A percentile compares a stretch with the other conserved stretches of the same genome.
These are phyloP conservation scores for Datnioides undecimradiatus DNA, from an alignment of 2,113 vertebrate species.

Conservation along the genomic window DNA sequence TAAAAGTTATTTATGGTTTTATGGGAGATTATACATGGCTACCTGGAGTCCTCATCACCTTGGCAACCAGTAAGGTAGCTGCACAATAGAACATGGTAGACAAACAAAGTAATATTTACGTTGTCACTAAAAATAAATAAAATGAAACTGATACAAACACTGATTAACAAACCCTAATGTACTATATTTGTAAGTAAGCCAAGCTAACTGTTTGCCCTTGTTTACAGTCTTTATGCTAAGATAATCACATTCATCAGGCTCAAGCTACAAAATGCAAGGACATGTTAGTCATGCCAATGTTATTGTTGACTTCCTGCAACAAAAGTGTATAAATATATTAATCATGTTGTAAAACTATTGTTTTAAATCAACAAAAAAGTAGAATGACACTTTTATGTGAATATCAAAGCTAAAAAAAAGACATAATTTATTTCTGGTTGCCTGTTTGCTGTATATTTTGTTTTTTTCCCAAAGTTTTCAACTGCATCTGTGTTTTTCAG, in stretches of 20 bases:
- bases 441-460: no score
- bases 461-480: background rate
- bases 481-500: background rate
- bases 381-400: no score
- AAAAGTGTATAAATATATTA: background rate
- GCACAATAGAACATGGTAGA: background rate
- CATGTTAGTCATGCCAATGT: background rate
- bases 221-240: background rate
- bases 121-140: no score
- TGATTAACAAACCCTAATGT: no score
- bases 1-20: background rate
- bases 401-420: background rate
- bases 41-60: background rate
- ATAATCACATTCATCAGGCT: background rate
- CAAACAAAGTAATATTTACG: background rate
- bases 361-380: conserved; percentile 5
- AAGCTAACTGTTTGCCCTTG: background rate
- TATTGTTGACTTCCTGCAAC: background rate
- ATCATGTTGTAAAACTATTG: conserved; percentile 5
- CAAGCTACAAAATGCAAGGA: no score
- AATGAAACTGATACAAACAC: no score
- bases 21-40: background rate
- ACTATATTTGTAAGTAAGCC: no score
- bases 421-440: conserved; percentile 7
- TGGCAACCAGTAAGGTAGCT: background rate